A percentile compares a stretch with the other conserved stretches of the same genome.
These are phyloP conservation scores for Stercorarius parasiticus DNA, from an alignment of 2,113 vertebrate genomes.

Conservation along the genomic window DNA sequence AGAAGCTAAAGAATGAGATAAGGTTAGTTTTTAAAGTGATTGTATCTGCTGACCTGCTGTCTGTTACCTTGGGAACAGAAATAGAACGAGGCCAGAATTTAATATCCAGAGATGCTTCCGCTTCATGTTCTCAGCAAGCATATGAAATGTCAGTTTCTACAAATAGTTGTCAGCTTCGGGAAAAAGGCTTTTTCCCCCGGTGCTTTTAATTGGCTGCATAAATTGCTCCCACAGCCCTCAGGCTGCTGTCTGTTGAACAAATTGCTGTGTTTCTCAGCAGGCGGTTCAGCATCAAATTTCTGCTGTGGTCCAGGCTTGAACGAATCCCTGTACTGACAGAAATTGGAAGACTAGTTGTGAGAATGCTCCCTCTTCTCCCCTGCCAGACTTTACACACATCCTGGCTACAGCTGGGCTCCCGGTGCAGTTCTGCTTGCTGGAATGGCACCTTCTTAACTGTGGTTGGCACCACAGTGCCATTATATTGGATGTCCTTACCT, in stretches of 20 bases:
- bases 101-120: background rate
- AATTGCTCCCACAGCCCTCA: background rate
- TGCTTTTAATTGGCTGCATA: background rate
- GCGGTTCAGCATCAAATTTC: background rate
- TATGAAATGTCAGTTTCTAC: background rate
- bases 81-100: background rate
- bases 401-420: background rate
- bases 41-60: fast-evolving
- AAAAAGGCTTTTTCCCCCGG: too few species aligned
- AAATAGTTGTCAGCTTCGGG: background rate
- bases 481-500: background rate
- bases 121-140: background rate
- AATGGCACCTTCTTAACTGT: background rate
- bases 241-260: background rate
- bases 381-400: fast-evolving
- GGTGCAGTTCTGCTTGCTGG: background rate
- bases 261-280: background rate
- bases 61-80: background rate
- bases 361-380: background rate
- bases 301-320: background rate
- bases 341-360: background rate
- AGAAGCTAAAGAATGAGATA: background rate
- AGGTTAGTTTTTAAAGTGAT: background rate
- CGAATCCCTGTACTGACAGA: background rate
- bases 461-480: background rate